Conservation (phyloP, 2,113 vertebrate genomes). For the Tragulus kanchil region DNA sequence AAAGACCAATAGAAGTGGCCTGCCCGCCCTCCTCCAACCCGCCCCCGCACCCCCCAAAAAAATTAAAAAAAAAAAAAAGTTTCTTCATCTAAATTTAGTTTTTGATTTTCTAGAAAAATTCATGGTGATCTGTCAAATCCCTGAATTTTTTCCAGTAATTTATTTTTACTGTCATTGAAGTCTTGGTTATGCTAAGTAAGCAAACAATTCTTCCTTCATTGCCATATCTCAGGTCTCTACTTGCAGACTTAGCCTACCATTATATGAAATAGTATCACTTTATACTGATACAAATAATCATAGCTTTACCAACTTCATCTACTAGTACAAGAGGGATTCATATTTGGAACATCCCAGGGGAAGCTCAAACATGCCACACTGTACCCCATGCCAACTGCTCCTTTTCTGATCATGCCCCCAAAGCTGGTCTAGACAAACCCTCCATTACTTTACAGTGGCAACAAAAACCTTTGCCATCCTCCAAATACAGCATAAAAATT, state of each 20-base stretch:
- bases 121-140: conserved; percentile 12
- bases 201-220: neutral
- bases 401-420: neutral
- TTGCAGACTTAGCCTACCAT: neutral
- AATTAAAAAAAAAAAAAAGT: neutral
- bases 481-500: neutral
- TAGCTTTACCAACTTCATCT: conserved; percentile 14
- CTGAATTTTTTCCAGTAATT: neutral
- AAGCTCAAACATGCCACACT: neutral
- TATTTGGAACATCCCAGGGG: neutral
- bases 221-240: neutral
- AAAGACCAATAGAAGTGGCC: no score
- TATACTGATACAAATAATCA: neutral
- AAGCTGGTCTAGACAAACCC: neutral
- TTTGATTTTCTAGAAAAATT: neutral
- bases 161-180: neutral
- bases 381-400: neutral
- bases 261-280: conserved; percentile 43
- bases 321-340: neutral
- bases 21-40: no score
- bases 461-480: neutral
- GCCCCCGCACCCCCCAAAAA: no score
- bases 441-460: conserved; percentile 16
- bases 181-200: neutral
- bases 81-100: neutral